These are phyloP conservation scores for Phaedon cochleariae DNA, from an alignment of 2,888 invertebrate species.

Conservation along the genomic window DNA sequence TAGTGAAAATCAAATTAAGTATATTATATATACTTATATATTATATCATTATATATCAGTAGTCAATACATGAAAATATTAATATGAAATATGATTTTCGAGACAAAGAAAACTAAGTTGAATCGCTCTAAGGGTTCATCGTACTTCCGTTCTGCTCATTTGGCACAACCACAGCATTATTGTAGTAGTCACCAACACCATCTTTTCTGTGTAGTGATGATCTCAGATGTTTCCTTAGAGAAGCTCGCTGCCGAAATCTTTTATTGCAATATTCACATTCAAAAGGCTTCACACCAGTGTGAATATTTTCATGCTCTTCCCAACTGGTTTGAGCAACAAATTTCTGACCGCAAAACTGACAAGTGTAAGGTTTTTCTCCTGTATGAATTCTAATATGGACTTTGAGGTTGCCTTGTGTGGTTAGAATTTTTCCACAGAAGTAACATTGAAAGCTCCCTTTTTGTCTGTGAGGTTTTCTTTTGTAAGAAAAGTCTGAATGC, in stretches of 20 bases:
- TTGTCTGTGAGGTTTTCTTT: constrained; percentile 16
- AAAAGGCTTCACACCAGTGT: constrained; percentile 42
- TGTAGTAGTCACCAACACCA: no score
- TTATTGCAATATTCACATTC: constrained; percentile 54
- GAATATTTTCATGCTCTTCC: constrained; percentile 45
- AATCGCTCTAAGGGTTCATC: no score
- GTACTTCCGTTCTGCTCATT: not conserved
- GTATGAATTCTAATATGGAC: constrained; percentile 48
- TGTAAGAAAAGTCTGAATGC: constrained; percentile 39
- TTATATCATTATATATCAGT: no score
- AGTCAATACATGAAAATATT: no score
- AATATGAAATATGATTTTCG: no score
- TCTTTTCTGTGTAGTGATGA: constrained; percentile 31
- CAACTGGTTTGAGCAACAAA: constrained; percentile 47
- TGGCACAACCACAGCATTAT: not conserved
- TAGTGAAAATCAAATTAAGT: no score
- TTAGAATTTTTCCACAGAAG: constrained; percentile 33
- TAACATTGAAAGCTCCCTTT: constrained; percentile 34
- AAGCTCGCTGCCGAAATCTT: constrained; percentile 71
- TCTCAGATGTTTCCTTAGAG: constrained; percentile 32
- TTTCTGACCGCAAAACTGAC: constrained; percentile 49
- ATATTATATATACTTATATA: no score
- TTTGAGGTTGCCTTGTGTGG: constrained; percentile 43
- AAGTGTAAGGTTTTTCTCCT: constrained; percentile 50
- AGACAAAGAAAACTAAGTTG: no score